These are phyloP conservation scores for Mimachlamys varia DNA, from an alignment of 2,888 invertebrate genomes.

Conservation along the genomic window DNA sequence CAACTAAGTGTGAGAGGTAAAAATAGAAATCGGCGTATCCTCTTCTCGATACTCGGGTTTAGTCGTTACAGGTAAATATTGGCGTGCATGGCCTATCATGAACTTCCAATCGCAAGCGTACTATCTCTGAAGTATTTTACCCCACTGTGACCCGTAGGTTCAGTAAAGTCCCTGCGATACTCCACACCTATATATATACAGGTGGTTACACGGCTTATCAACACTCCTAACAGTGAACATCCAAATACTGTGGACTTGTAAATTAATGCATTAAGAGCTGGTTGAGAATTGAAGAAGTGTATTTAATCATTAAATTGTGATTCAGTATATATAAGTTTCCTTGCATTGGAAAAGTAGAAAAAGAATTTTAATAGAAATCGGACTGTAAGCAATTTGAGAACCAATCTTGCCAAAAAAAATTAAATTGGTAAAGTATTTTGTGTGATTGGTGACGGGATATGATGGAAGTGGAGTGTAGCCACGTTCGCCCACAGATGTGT, in stretches of 20 bases:
- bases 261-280: neutral
- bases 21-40: neutral
- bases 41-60: neutral
- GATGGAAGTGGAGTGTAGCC: neutral
- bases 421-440: neutral
- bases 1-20: neutral
- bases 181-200: conserved; percentile 2
- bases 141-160: neutral
- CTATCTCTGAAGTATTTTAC: conserved; percentile 31
- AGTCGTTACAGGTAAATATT: neutral
- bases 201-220: neutral
- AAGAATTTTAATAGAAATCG: neutral
- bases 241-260: neutral
- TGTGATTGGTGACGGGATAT: neutral
- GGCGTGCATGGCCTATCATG: conserved; percentile 6
- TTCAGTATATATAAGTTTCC: neutral
- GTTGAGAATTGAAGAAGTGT: neutral
- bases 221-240: neutral
- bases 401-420: neutral
- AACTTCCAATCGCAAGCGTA: neutral
- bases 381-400: neutral
- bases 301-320: neutral
- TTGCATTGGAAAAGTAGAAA: neutral
- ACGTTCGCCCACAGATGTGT: neutral
- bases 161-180: neutral